Evolutionary conservation across 92 coral and sea anemone genomes (phyloP).

Genomic region (Chrysogorgia sp.): DNA sequence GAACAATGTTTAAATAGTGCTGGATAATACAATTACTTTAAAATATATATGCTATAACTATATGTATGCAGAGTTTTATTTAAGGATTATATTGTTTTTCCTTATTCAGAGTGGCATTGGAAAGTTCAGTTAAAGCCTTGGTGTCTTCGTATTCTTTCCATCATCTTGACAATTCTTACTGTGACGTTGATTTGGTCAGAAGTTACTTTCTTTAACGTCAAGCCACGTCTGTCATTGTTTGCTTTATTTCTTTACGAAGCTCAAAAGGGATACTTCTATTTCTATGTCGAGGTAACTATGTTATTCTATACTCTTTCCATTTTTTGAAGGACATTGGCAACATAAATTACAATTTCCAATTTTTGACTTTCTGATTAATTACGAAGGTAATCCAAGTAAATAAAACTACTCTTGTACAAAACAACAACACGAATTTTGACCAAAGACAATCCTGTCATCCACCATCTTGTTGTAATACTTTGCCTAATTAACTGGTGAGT

Average conservation of each 20-base stretch:
- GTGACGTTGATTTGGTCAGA: slow-evolving; percentile 94
- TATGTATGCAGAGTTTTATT: too few species aligned
- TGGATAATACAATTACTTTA: background rate
- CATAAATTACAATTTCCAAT: too few species aligned
- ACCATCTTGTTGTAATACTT: too few species aligned
- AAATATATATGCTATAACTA: background rate
- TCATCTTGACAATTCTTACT: slow-evolving; percentile 68
- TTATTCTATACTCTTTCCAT: too few species aligned
- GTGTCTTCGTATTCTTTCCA: slow-evolving; percentile 76
- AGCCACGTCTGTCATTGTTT: slow-evolving; percentile 79
- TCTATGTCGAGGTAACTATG: slow-evolving; percentile 92
- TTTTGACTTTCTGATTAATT: too few species aligned
- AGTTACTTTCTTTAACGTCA: slow-evolving; percentile 88
- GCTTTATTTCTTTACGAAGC: slow-evolving; percentile 80
- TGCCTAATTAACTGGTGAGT: too few species aligned
- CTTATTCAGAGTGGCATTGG: slow-evolving; percentile 89
- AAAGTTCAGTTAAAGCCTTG: slow-evolving; percentile 84
- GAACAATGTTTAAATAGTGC: background rate
- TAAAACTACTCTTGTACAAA: too few species aligned
- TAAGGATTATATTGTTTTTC: background rate
- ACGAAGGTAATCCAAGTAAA: too few species aligned
- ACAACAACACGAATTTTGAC: too few species aligned
- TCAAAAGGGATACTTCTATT: slow-evolving; percentile 78
- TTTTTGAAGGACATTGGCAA: too few species aligned
- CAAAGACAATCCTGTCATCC: too few species aligned